Evolutionary conservation across 2,113 vertebrate genomes (phyloP).

Genomic region (human): GRCh38 chr3:21787001-21787500

Average conservation of each 20-base stretch:
- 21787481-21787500: fast-evolving
- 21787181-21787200: not conserved
- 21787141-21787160: not conserved
- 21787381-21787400: not conserved
- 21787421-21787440: not conserved
- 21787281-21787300: not conserved
- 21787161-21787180: not conserved
- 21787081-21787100: not conserved
- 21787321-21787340: not conserved
- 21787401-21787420: not conserved
- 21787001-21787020: conserved; percentile 29
- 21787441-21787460: fast-evolving
- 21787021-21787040: not conserved
- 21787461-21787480: fast-evolving
- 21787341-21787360: too few species aligned
- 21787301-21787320: not conserved
- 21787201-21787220: not conserved
- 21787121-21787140: not conserved
- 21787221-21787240: not conserved
- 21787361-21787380: not conserved
- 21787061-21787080: not conserved
- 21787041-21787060: not conserved
- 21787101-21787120: not conserved
- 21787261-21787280: fast-evolving
- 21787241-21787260: not conserved